phyloP scores from a whole-genome alignment of 2,113 vertebrate genomes.

The Chaetodon auriga region DNA sequence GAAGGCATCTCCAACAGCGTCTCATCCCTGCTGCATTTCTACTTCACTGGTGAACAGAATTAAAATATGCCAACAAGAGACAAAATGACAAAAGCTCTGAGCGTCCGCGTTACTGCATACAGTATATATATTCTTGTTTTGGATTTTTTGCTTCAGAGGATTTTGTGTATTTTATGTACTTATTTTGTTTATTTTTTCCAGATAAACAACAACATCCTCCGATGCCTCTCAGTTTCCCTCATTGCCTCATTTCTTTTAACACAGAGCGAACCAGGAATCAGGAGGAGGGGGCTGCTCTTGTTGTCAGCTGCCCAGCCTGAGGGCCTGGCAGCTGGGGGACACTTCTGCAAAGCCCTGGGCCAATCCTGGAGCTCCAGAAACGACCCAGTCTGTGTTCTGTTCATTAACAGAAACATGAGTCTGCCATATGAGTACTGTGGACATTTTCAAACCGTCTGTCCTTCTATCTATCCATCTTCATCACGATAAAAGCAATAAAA shows the following conservation, averaged over 20 bases:
- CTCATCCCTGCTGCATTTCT: neutral
- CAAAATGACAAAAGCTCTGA: neutral
- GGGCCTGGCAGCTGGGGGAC: constrained; percentile 67
- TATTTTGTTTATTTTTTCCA: neutral
- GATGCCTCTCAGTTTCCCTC: neutral
- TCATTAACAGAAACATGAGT: neutral
- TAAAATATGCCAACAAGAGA: neutral
- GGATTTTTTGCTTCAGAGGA: neutral
- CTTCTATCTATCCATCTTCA: neutral
- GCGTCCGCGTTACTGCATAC: neutral
- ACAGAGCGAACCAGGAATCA: neutral
- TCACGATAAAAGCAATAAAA: no score
- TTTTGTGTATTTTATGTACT: neutral
- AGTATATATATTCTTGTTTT: neutral
- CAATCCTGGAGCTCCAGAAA: constrained; percentile 18
- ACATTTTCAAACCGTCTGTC: neutral
- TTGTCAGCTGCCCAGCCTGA: constrained; percentile 59
- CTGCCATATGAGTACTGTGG: no score
- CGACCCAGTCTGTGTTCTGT: constrained; percentile 2
- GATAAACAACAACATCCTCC: neutral
- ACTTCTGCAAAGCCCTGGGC: constrained; percentile 52
- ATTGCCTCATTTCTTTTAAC: neutral
- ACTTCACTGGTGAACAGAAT: neutral
- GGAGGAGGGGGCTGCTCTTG: neutral
- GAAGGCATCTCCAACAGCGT: neutral